phyloP scores from a whole-genome alignment of 2,797 vertebrate genomes.

The Pteronotus mesoamericanus region DNA sequence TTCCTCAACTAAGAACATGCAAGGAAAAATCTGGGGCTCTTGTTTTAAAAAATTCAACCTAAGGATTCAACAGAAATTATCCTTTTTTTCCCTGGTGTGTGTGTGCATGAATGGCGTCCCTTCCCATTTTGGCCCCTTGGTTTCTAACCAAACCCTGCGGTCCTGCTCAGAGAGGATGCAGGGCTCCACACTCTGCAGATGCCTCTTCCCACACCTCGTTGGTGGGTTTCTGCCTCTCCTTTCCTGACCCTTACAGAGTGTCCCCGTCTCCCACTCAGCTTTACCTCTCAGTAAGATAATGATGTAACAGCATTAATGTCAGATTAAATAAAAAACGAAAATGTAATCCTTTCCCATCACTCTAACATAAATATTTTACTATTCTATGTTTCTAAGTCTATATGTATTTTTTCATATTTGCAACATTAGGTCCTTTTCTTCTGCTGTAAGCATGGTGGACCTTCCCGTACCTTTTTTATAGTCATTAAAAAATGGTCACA shows the following conservation, averaged over 20 bases:
- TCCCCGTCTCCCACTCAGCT: slow-evolving; percentile 46
- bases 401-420: not conserved
- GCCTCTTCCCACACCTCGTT: slow-evolving; percentile 61
- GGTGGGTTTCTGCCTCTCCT: not conserved
- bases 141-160: slow-evolving; percentile 44
- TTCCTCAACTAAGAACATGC: not conserved
- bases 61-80: not conserved
- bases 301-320: not conserved
- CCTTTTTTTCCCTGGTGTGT: not conserved
- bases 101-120: not conserved
- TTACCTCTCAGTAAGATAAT: not conserved
- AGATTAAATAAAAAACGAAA: slow-evolving; percentile 1
- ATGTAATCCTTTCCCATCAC: not conserved
- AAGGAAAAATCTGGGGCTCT: not conserved
- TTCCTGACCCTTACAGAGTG: slow-evolving; percentile 29
- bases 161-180: slow-evolving; percentile 57
- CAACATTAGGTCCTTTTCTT: not conserved
- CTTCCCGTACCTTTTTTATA: not conserved
- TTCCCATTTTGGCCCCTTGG: slow-evolving; percentile 52
- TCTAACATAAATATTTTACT: not conserved
- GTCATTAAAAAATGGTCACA: not conserved
- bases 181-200: slow-evolving; percentile 48
- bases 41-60: not conserved
- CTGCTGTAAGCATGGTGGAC: not conserved
- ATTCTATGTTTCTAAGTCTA: not conserved